Percentiles rank a stretch among this genome's conserved stretches.
phyloP scores from a whole-genome alignment of 53 echinoderm and acorn worm genomes.

The Stichopus horrens region DNA sequence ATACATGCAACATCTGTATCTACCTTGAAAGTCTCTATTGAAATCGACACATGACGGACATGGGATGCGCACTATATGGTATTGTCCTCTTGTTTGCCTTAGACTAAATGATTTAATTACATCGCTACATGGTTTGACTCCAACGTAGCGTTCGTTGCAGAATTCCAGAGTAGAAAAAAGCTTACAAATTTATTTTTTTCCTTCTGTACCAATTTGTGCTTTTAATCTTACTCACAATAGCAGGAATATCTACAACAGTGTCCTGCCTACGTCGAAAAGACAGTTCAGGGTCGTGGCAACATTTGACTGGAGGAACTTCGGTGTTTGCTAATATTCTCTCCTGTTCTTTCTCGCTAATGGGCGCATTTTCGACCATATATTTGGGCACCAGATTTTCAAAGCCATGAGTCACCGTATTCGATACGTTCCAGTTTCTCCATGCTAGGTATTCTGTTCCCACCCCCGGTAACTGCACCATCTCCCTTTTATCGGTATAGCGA shows the following conservation, averaged over 20 bases:
- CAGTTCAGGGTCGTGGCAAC: not conserved
- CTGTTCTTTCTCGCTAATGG: not conserved
- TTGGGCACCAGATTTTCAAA: not conserved
- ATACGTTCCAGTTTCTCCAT: conserved; percentile 15
- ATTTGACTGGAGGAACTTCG: not conserved
- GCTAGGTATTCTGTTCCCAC: conserved; percentile 2
- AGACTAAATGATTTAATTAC: too few relatives aligned
- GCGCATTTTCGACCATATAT: not conserved
- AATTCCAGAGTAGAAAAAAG: too few relatives aligned
- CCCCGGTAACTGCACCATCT: not conserved
- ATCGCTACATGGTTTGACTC: too few relatives aligned
- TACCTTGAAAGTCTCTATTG: too few relatives aligned
- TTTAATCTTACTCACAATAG: not conserved
- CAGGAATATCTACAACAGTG: conserved; percentile 10
- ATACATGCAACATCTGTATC: too few relatives aligned
- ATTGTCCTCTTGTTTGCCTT: too few relatives aligned
- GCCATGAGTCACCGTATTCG: not conserved
- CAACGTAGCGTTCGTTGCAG: too few relatives aligned
- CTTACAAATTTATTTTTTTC: too few relatives aligned
- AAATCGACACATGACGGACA: too few relatives aligned
- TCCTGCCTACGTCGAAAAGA: not conserved
- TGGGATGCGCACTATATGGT: too few relatives aligned
- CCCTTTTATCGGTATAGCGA: not conserved
- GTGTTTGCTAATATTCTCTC: not conserved
- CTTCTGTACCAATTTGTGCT: not conserved